Evolutionary conservation across 37 sponge, comb jelly and placozoan species (phyloP).

Genomic region (Petrosia ficiformis): DNA sequence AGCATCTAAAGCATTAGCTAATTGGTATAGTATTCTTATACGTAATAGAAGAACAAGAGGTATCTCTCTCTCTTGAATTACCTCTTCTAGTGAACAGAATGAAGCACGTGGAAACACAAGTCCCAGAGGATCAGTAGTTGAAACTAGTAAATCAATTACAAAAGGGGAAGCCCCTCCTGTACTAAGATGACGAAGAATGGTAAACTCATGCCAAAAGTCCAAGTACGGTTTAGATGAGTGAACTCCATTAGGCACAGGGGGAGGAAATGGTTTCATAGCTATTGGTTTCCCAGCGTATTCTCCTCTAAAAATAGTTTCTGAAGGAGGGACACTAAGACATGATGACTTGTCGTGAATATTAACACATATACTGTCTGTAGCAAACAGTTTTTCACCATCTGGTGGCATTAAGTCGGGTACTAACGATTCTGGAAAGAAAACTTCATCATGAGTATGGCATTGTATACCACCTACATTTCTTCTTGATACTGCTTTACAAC

Average conservation of each 20-base stretch:
- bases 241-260: conserved; percentile 10
- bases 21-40: conserved; percentile 56
- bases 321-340: conserved; percentile 28
- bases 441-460: conserved; percentile 18
- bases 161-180: conserved; percentile 15
- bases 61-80: conserved; percentile 17
- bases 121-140: conserved; percentile 37
- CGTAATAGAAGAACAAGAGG: conserved; percentile 21
- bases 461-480: conserved; percentile 34
- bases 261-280: conserved; percentile 53
- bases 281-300: conserved; percentile 5
- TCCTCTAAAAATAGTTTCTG: conserved; percentile 56
- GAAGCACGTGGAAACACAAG: conserved; percentile 54
- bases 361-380: conserved; percentile 9
- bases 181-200: conserved; percentile 9
- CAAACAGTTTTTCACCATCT: background rate
- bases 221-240: conserved; percentile 1
- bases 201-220: conserved; percentile 34
- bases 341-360: conserved; percentile 43
- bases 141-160: conserved; percentile 21
- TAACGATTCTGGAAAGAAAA: conserved; percentile 4
- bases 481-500: conserved; percentile 10
- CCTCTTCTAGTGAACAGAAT: conserved; percentile 54
- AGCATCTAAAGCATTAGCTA: conserved; percentile 32
- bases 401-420: conserved; percentile 22